phyloP scores from a whole-genome alignment of 2,113 vertebrate species.

The Peromyscus leucopus region DNA sequence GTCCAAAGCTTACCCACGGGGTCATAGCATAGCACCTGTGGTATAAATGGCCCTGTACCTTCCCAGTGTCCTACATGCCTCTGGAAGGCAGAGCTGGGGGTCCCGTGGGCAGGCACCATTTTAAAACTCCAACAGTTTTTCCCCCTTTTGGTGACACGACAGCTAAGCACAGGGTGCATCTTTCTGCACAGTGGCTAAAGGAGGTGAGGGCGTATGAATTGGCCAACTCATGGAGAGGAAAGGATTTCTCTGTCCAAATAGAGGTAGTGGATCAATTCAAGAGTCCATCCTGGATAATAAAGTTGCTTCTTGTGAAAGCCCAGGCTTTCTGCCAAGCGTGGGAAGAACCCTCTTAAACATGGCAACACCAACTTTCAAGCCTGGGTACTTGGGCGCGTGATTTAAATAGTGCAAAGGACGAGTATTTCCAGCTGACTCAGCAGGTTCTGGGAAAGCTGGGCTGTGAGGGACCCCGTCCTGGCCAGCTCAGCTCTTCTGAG shows the following conservation, averaged over 20 bases:
- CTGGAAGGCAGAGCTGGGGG: background rate
- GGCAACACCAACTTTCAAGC: slow-evolving; percentile 49
- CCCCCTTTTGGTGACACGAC: background rate
- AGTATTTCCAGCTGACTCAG: slow-evolving; percentile 74
- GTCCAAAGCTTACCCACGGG: background rate
- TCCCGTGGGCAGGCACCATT: background rate
- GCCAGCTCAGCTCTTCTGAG: slow-evolving; percentile 71
- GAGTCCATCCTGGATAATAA: background rate
- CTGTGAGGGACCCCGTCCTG: background rate
- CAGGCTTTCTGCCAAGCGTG: background rate
- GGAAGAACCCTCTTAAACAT: slow-evolving; percentile 6
- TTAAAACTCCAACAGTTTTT: background rate
- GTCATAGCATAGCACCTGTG: accelerated
- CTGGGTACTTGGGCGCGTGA: slow-evolving; percentile 53
- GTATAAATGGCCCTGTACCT: too few relatives aligned
- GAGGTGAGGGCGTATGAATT: accelerated
- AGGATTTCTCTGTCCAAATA: accelerated
- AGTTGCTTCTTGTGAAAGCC: background rate
- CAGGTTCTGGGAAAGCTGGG: slow-evolving; percentile 76
- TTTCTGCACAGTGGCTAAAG: accelerated
- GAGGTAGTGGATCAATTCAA: too few relatives aligned
- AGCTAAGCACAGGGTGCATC: background rate
- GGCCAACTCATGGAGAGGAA: background rate
- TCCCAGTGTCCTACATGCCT: accelerated
- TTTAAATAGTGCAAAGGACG: slow-evolving; percentile 60